These are phyloP conservation scores for Fregata magnificens DNA, from an alignment of 2,113 vertebrate species.

Conservation along the genomic window DNA sequence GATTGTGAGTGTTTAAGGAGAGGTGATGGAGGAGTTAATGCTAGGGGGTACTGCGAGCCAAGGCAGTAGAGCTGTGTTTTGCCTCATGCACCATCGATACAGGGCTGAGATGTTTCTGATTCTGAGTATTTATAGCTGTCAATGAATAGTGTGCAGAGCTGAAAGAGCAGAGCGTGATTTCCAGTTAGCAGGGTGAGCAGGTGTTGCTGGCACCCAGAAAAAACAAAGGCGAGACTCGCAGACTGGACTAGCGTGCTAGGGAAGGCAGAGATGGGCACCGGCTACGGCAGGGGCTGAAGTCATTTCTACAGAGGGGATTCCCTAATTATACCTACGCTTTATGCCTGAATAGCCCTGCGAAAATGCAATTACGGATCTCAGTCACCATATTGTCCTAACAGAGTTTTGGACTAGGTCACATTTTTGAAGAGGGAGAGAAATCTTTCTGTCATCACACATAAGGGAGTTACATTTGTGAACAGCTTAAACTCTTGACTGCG, in stretches of 20 bases:
- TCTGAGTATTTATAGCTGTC: neutral
- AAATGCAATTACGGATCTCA: neutral
- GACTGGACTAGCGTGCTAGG: neutral
- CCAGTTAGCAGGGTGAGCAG: neutral
- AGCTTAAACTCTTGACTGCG: conserved; percentile 12
- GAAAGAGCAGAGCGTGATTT: neutral
- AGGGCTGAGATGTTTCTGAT: neutral
- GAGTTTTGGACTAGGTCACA: neutral
- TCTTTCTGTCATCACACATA: neutral
- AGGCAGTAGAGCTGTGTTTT: neutral
- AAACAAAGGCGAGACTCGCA: neutral
- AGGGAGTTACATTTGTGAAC: conserved; percentile 15
- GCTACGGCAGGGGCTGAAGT: neutral
- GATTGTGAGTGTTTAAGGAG: neutral
- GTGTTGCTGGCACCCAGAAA: neutral
- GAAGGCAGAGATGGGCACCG: neutral
- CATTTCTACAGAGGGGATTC: neutral
- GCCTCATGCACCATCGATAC: neutral
- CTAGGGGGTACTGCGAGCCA: neutral
- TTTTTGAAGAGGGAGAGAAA: neutral
- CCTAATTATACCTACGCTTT: neutral
- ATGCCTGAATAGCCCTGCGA: neutral
- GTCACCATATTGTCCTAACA: neutral
- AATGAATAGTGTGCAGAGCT: neutral
- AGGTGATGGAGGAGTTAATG: neutral